Percentiles rank a stretch among this genome's conserved stretches.
These are phyloP conservation scores for Bombus breviceps DNA, from an alignment of 1,140 invertebrate species.

Conservation along the genomic window DNA sequence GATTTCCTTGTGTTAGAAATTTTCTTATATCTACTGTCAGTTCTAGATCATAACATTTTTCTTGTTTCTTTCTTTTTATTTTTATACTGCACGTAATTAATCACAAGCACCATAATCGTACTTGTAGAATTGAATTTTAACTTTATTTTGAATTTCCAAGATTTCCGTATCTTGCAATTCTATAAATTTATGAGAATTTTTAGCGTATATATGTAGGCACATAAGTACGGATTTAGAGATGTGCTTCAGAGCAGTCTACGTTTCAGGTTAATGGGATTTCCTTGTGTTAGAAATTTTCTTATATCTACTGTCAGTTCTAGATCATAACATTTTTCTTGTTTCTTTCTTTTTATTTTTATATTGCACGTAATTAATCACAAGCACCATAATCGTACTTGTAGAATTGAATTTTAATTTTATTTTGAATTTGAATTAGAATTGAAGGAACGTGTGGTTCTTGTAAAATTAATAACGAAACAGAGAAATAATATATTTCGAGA, in stretches of 20 bases:
- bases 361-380: background rate
- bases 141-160: too few relatives aligned
- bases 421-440: too few relatives aligned
- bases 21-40: background rate
- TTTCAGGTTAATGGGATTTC: conserved; percentile 50
- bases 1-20: conserved; percentile 47
- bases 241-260: background rate
- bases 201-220: too few relatives aligned
- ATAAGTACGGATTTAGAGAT: too few relatives aligned
- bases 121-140: too few relatives aligned
- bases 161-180: too few relatives aligned
- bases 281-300: conserved; percentile 43
- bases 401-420: too few relatives aligned
- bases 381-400: too few relatives aligned
- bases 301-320: background rate
- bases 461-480: too few relatives aligned
- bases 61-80: background rate
- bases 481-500: too few relatives aligned
- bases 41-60: background rate
- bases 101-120: background rate
- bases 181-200: too few relatives aligned
- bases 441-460: rapidly evolving
- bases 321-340: background rate
- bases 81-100: background rate
- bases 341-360: background rate